Evolutionary conservation across 2,888 invertebrate genomes (phyloP).

Genomic region (Coenonympha glycerion): DNA sequence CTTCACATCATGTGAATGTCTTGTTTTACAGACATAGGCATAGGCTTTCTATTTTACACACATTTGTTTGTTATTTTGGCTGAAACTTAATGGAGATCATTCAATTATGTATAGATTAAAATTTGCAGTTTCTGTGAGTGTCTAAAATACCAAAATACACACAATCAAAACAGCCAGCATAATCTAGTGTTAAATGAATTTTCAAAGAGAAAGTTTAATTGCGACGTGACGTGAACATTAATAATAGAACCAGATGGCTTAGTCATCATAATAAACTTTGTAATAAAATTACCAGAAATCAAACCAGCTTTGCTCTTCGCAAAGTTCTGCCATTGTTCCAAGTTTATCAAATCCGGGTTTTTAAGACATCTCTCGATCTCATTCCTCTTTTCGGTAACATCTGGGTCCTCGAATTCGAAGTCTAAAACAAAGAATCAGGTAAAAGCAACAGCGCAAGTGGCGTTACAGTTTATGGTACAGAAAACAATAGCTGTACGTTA

Average conservation of each 20-base stretch:
- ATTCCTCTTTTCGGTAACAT: conserved; percentile 77
- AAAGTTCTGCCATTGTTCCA: conserved; percentile 77
- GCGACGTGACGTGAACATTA: conserved; percentile 8
- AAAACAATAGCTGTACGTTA: background rate
- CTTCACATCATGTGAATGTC: no score
- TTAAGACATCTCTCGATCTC: conserved; percentile 76
- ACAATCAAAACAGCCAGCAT: no score
- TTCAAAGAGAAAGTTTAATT: conserved; percentile 9
- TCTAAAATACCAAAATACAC: no score
- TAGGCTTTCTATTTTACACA: no score
- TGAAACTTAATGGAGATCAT: no score
- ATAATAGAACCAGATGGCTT: conserved; percentile 8
- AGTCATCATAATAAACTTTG: conserved; percentile 1
- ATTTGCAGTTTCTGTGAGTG: no score
- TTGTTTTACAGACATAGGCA: no score
- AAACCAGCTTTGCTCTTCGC: conserved; percentile 81
- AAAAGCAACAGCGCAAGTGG: background rate
- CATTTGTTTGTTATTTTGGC: no score
- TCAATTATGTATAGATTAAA: no score
- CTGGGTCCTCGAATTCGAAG: conserved; percentile 77
- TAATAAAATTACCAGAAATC: conserved; percentile 78
- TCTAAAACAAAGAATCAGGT: conserved; percentile 39
- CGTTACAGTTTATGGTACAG: background rate
- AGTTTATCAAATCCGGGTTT: conserved; percentile 56
- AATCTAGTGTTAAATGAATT: background rate